Conservation (phyloP, 2,797 vertebrate genomes). For the Lindbergichthys nudifrons region DNA sequence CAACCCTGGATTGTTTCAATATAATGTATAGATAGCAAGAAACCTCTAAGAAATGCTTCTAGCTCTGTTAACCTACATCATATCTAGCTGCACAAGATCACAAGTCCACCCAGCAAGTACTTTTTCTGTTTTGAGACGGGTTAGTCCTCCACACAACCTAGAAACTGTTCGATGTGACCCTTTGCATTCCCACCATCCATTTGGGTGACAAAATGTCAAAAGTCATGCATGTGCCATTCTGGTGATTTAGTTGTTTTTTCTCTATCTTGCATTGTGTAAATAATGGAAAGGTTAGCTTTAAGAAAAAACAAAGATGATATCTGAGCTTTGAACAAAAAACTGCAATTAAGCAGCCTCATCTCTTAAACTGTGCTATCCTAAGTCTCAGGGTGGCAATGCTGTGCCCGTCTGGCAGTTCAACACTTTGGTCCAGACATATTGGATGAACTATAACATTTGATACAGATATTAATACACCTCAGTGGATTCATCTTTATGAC, state of each 20-base stretch:
- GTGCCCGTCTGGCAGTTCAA: not conserved
- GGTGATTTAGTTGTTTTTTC: slow-evolving; percentile 1
- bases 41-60: slow-evolving; percentile 3
- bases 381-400: not conserved
- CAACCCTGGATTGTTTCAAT: slow-evolving; percentile 1
- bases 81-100: not conserved
- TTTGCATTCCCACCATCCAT: not conserved
- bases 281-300: slow-evolving; percentile 1
- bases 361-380: not conserved
- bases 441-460: not conserved
- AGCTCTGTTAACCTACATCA: not conserved
- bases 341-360: not conserved
- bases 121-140: not conserved
- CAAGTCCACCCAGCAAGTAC: not conserved
- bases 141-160: slow-evolving; percentile 9
- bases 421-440: slow-evolving; percentile 3
- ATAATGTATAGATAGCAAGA: slow-evolving; percentile 2
- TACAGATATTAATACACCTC: slow-evolving; percentile 1
- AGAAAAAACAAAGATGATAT: not conserved
- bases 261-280: not conserved
- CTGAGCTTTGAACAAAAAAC: not conserved
- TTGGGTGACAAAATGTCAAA: slow-evolving; percentile 34
- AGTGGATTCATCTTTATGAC: not conserved
- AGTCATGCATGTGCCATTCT: slow-evolving; percentile 6
- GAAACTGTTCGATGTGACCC: slow-evolving; percentile 25